These are phyloP conservation scores for Tenebrio molitor DNA, from an alignment of 1,140 invertebrate species.

Conservation along the genomic window DNA sequence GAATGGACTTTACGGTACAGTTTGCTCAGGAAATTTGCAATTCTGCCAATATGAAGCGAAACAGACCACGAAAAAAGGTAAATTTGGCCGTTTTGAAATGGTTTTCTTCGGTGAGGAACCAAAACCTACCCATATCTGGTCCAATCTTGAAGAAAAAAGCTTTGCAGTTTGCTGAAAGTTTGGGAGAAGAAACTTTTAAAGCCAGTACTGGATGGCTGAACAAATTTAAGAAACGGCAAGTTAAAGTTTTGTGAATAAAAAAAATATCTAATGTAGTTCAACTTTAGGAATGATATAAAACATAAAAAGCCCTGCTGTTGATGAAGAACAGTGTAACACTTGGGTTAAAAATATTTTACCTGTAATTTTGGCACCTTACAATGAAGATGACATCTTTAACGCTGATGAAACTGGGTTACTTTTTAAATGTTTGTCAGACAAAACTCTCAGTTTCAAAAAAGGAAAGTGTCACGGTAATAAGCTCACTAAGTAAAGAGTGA, in stretches of 20 bases:
- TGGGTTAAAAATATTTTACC: slow-evolving; percentile 17
- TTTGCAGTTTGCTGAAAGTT: slow-evolving; percentile 44
- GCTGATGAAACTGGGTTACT: slow-evolving; percentile 67
- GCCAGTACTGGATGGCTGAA: slow-evolving; percentile 53
- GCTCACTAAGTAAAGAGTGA: slow-evolving; percentile 25
- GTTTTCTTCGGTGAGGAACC: slow-evolving; percentile 44
- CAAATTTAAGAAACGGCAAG: slow-evolving; percentile 36
- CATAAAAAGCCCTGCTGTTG: slow-evolving; percentile 27
- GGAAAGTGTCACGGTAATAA: slow-evolving; percentile 52
- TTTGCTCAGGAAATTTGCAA: slow-evolving; percentile 35
- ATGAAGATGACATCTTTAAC: slow-evolving; percentile 64
- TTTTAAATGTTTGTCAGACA: slow-evolving; percentile 66
- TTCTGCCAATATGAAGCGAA: slow-evolving; percentile 33
- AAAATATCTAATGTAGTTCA: too few species aligned
- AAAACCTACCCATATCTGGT: slow-evolving; percentile 50
- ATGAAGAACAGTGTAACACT: background rate
- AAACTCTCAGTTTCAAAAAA: slow-evolving; percentile 54
- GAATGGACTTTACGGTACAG: slow-evolving; percentile 40
- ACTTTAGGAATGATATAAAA: too few species aligned
- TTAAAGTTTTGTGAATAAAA: too few species aligned
- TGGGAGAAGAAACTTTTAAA: slow-evolving; percentile 44
- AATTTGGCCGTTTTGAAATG: slow-evolving; percentile 51
- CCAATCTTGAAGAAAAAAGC: slow-evolving; percentile 51
- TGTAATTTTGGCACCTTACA: slow-evolving; percentile 42
- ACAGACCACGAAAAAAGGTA: slow-evolving; percentile 50